A percentile compares a stretch with the other conserved stretches of the same genome.
phyloP scores from a whole-genome alignment of 1,140 invertebrate species.

The Eurosta solidaginis region DNA sequence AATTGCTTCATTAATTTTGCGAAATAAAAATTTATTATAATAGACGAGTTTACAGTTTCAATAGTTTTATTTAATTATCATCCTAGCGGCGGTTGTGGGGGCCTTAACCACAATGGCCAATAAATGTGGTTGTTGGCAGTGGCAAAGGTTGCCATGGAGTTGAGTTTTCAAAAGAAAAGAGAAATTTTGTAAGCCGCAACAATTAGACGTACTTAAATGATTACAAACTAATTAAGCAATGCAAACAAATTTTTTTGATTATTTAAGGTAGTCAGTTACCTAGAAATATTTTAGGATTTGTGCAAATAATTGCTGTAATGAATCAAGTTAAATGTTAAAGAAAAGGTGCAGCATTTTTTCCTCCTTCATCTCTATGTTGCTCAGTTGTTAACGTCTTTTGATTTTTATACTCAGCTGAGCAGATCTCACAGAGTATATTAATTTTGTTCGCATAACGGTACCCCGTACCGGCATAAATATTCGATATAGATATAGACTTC shows the following conservation, averaged over 20 bases:
- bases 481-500: no score
- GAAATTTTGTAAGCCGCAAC: background rate
- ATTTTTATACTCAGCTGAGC: no score
- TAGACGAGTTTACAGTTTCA: background rate
- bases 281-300: no score
- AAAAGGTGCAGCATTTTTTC: no score
- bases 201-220: constrained; percentile 3
- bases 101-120: background rate
- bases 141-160: background rate
- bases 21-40: background rate
- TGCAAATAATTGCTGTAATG: no score
- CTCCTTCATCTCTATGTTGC: no score
- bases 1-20: constrained; percentile 16
- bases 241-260: background rate
- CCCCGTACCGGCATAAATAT: no score
- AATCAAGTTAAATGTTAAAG: no score
- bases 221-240: background rate
- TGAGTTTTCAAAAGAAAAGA: background rate
- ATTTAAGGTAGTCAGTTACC: no score
- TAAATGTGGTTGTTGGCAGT: background rate
- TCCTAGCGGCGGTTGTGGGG: background rate
- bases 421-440: no score
- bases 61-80: constrained; percentile 3
- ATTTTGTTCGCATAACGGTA: no score
- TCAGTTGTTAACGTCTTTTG: no score